Base-by-base conservation (phyloP, 2,113 vertebrate genomes). In the Pachypanchax playfairii region DNA sequence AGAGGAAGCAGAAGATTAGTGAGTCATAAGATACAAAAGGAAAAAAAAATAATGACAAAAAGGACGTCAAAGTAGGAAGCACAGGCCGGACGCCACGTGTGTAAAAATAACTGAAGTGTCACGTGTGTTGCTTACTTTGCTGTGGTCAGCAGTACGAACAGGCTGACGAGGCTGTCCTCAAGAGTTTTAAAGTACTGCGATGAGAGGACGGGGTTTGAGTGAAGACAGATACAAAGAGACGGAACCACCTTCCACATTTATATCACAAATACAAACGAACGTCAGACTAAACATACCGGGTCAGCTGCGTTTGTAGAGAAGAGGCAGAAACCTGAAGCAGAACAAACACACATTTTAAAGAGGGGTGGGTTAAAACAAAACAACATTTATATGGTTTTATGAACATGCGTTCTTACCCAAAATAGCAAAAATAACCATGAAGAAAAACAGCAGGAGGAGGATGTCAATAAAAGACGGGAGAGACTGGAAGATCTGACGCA, bases 401-500 rank as follows among this genome's bases (percentile, higher is more conserved):
- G 13, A 42, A 26, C 2, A 24, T n/a, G n/a, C 12, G 21, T 36
- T 25, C 94, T 94, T 89, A 98, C 97, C 97, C 0, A 99, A 80
- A 52, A 96, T 95, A 70, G 96, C 95, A 80, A 99, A 99, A 76
- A 99, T 97, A 81, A 96, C 90, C 97, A 99, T 99, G 92, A 99
- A 99, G 94, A 98, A 98, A 61, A 98, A 93, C 60, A 99, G 89
- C 28, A 99, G 92, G 4, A 98, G 90, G 21, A 99, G 95, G 73
- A 99, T 99, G 86, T 99, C 97, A 80, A 98, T 96, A 81, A 99
- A 98, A 12, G 97, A 95, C 1, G 96, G 97, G 55, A 99, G 93
- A 1, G 97, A 99, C 91, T 99, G 97, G 90, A 99, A 98, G 85
- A 99, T 98, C 92, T 99, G 97, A 39, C 97, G 94, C 73, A 99